Conservation (phyloP, 2,113 vertebrate genomes). For the Melanerpes formicivorus region DNA sequence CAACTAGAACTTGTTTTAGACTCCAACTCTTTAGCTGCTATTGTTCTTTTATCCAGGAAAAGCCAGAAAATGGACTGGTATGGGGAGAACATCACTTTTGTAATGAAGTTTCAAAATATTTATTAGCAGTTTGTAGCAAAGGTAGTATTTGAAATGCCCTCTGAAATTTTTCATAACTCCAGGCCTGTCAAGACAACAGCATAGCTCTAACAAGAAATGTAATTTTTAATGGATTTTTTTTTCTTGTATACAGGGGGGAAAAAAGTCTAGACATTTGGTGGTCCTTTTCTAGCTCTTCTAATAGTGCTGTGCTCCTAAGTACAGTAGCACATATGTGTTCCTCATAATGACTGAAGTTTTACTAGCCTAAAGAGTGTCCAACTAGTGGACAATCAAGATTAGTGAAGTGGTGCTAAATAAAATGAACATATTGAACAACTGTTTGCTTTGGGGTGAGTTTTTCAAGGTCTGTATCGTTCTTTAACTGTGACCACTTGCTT, state of each 20-base stretch:
- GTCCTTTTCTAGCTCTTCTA: not conserved
- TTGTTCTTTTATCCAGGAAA: not conserved
- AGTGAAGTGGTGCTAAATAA: not conserved
- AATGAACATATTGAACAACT: not conserved
- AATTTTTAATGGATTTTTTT: not conserved
- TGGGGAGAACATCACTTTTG: not conserved
- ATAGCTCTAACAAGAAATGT: not conserved
- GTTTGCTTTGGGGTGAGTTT: not conserved
- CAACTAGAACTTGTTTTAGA: constrained; percentile 3
- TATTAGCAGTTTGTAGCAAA: not conserved
- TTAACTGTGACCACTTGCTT: not conserved
- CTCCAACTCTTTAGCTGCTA: not conserved
- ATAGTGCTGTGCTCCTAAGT: not conserved
- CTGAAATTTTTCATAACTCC: not conserved
- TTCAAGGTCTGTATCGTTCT: not conserved
- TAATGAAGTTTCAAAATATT: not conserved
- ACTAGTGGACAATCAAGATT: not conserved
- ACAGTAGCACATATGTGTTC: fast-evolving
- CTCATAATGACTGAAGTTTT: not conserved
- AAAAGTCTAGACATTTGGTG: not conserved
- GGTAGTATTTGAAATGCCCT: not conserved
- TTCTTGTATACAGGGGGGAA: not conserved
- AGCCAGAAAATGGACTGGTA: not conserved
- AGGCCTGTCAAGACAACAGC: not conserved
- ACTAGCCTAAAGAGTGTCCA: not conserved